Percentiles rank a stretch among this genome's conserved stretches.
Evolutionary conservation across 1,140 invertebrate species (phyloP).

Genomic region (Mizuhopecten yessoensis): DNA sequence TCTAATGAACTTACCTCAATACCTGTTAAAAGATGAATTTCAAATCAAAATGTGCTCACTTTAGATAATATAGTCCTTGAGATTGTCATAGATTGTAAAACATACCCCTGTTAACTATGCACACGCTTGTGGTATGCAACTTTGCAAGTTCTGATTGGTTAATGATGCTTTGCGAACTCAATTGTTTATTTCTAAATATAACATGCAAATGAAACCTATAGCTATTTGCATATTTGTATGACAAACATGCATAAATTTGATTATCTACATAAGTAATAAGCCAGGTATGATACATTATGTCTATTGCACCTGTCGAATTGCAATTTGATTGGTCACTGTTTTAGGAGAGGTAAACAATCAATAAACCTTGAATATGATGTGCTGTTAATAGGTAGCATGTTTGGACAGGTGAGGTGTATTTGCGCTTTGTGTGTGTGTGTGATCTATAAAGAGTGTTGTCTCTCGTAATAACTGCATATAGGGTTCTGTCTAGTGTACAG

Average conservation of each 20-base stretch:
- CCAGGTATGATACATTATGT: not conserved
- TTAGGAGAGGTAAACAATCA: not conserved
- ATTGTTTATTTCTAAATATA: slow-evolving; percentile 30
- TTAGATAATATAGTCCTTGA: not conserved
- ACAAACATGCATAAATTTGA: slow-evolving; percentile 39
- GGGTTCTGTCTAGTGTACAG: not conserved
- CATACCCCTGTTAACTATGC: not conserved
- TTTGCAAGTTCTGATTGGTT: slow-evolving; percentile 2
- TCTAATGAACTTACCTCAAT: not conserved
- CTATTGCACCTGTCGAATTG: not conserved
- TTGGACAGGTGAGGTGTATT: not conserved
- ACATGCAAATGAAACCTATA: slow-evolving; percentile 29
- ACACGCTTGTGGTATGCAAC: not conserved
- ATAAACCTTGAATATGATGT: not conserved
- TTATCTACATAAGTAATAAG: slow-evolving; percentile 34
- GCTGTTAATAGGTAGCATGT: not conserved
- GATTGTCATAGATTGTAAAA: not conserved
- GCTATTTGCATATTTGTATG: not conserved
- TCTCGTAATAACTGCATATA: too few relatives aligned
- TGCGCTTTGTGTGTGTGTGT: not conserved
- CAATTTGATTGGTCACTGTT: not conserved
- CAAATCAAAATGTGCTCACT: not conserved
- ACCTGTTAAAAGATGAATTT: not conserved
- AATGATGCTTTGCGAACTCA: not conserved
- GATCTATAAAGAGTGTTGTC: not conserved